Evolutionary conservation across 2,888 invertebrate species (phyloP), one percentile per base, ranked within the genome.

Genomic region (Meiosimyza platycephala): DNA sequence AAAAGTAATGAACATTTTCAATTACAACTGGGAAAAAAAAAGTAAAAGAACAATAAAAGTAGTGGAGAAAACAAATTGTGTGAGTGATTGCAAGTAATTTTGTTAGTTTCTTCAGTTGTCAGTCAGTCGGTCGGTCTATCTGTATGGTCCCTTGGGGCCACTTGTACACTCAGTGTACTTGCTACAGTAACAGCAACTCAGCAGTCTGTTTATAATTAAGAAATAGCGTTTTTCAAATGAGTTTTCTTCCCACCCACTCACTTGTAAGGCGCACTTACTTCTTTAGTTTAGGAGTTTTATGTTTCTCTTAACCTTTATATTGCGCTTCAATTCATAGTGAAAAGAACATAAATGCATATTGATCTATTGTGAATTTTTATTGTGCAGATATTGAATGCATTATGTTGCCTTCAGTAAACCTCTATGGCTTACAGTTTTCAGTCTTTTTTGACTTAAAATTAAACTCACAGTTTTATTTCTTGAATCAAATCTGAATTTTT

Each of bases 211-310:
- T 77, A 79, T 82, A 82, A 81, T 82, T 82, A 81, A 81, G 80
- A 80, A 81, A 82, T 82, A 80, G 82, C 78, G 82, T 80, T 81
- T 79, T 77, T 65, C 55, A 78, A 82, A 81, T 82, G 80, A 80
- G 79, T 80, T 81, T 72, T 70, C 73, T 59, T 22, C n/a, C 28
- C 28, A 47, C 15, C 47, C 22, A 22, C 62, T 47, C 28, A 22
- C 40, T 48, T 48, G 1, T 9, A 1, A 12, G 54, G 33, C 55
- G 51, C 66, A 51, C 48, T 11, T 68, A n/a, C 54, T 13, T 3
- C 6, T 69, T n/a, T 33, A 50, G 22, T 22, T 28, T n/a, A 13
- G 48, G 15, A 22, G 57, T 60, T 50, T 59, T 69, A 57, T 69
- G 40, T 69, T 47, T 48, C 22, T 33, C 7, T 60, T 18, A 50